Evolutionary conservation across 2,797 vertebrate genomes (phyloP).

Genomic region (Serranus cabrilla): DNA sequence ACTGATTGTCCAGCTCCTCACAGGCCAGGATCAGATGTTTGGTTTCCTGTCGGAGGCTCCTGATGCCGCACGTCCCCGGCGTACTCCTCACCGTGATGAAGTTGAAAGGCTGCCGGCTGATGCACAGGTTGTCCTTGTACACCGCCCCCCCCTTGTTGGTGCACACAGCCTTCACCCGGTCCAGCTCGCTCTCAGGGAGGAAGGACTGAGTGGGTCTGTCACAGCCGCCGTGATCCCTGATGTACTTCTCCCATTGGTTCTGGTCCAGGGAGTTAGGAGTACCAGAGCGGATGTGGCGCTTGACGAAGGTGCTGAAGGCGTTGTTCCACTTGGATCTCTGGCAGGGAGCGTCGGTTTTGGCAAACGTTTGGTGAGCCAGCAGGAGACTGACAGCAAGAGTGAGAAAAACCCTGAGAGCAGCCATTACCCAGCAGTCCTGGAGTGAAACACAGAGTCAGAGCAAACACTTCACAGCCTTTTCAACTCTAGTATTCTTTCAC

Average conservation of each 20-base stretch:
- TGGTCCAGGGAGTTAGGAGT: conserved; percentile 60
- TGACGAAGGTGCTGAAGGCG: conserved; percentile 69
- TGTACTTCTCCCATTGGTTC: conserved; percentile 75
- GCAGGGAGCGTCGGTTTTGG: conserved; percentile 76
- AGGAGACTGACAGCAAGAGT: conserved; percentile 53
- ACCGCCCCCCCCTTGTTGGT: conserved; percentile 68
- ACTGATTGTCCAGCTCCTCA: conserved; percentile 74
- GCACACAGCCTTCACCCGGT: conserved; percentile 80
- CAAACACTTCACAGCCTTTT: not conserved
- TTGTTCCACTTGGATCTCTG: conserved; percentile 76
- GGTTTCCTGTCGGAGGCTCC: conserved; percentile 63
- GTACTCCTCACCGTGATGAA: conserved; percentile 82
- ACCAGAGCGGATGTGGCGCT: conserved; percentile 73
- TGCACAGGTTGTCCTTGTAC: conserved; percentile 80
- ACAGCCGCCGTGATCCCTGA: conserved; percentile 72
- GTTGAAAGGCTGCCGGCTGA: conserved; percentile 78
- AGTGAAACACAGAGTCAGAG: not conserved
- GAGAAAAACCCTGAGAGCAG: conserved; percentile 27
- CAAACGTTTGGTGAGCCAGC: conserved; percentile 39
- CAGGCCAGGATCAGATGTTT: conserved; percentile 87
- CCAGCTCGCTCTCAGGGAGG: conserved; percentile 65
- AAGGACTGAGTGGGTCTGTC: conserved; percentile 86
- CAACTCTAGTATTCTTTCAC: not conserved
- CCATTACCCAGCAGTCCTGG: conserved; percentile 63
- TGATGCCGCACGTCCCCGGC: conserved; percentile 74